Evolutionary conservation across 37 sponge, comb jelly and placozoan species (phyloP), one percentile per base, ranked within the genome.

Genomic region (Ianthella basta): DNA sequence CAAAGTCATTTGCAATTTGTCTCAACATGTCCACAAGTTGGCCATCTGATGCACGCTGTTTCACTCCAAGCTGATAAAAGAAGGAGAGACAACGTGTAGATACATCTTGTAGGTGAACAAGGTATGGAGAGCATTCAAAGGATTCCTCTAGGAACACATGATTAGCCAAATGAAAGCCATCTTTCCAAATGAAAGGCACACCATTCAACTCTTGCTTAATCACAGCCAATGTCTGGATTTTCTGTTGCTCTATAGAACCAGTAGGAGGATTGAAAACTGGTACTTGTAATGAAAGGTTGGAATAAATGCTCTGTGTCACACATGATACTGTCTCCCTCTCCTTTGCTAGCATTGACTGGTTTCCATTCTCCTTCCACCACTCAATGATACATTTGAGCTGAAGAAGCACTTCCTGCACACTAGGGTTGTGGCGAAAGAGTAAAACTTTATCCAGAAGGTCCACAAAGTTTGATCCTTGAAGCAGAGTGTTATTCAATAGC

Each of bases 151-250:
- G n/a, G 18, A 84, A 37, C 27, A 87, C 85, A 25, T 85, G 85
- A 19, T 61, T 27, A 15, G 40, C 56, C 0, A 29, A n/a, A 33
- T 68, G 61, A 53, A 91, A 85, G 19, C 38, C 78, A 40, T 81
- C 82, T 60, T 87, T 81, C 91, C 91, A 91, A 30, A 91, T 87
- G 40, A 84, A 84, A 41, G 38, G 54, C 32, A 81, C 10, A 21
- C 55, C 59, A 79, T 44, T 20, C 29, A 90, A 59, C 54, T 66
- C 19, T 1, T 40, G 33, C 34, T 69, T n/a, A 33, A 69, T 69
- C 35, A 69, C 29, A 30, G 29, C 6, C 34, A 69, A 6, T 18
- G 50, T 44, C 50, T 44, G 50, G 3, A 8, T 3, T 44, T 44
- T 8, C 50, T 44, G 50, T 44, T 44, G 50, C 50, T 44, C 6